Percentiles rank a stretch among this genome's conserved stretches.
Evolutionary conservation across 37 sponge, comb jelly and placozoan species (phyloP).

Genomic region (Halichondria panicea): DNA sequence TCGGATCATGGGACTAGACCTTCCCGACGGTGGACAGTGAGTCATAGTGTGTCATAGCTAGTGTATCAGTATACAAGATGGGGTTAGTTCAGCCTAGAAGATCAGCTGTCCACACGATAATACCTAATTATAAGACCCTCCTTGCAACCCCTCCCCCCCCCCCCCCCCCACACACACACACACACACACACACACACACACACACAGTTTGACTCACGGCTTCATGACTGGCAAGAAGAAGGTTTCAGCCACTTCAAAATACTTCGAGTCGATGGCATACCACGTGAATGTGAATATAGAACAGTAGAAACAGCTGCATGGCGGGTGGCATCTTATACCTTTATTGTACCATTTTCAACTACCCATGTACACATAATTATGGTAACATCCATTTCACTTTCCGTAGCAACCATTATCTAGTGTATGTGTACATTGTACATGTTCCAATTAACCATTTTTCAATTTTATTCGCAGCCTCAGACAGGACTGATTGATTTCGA

Average conservation of each 20-base stretch:
- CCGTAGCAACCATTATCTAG: background rate
- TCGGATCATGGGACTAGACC: constrained; percentile 96
- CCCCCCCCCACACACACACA: constrained; percentile 1
- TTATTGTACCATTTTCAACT: too few relatives aligned
- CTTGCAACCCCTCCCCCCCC: constrained; percentile 5
- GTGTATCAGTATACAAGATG: background rate
- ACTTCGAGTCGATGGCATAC: constrained; percentile 99
- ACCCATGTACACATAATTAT: too few relatives aligned
- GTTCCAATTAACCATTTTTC: background rate
- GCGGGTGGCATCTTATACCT: too few relatives aligned
- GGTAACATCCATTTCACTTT: background rate
- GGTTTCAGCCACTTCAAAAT: constrained; percentile 94
- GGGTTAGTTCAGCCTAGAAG: background rate
- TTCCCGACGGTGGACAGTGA: constrained; percentile 98
- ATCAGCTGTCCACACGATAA: too few relatives aligned
- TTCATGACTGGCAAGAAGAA: constrained; percentile 92
- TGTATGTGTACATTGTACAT: background rate
- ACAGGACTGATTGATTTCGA: constrained; percentile 96
- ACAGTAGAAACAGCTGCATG: too few relatives aligned
- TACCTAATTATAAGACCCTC: background rate
- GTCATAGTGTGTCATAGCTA: too few relatives aligned
- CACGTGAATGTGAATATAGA: constrained; percentile 67
- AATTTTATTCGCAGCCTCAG: constrained; percentile 16
- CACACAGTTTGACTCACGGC: constrained; percentile 91
- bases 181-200: background rate